A percentile compares a stretch with the other conserved stretches of the same genome.
These are phyloP conservation scores for Drosophila demipolita DNA, from an alignment of 2,888 invertebrate species.

Conservation along the genomic window DNA sequence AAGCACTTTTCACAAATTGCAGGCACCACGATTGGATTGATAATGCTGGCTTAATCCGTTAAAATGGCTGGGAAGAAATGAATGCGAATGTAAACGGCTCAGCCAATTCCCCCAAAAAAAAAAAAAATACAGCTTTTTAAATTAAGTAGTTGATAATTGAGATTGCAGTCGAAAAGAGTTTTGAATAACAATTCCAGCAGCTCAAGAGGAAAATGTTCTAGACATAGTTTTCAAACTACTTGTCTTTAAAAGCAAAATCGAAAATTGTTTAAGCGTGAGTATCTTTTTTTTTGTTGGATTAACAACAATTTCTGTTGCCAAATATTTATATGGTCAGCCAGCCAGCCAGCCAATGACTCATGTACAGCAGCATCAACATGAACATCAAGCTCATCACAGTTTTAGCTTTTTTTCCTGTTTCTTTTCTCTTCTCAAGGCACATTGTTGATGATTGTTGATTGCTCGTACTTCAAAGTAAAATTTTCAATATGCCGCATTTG, in stretches of 20 bases:
- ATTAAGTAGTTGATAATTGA: neutral
- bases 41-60: neutral
- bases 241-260: neutral
- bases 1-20: conserved; percentile 15
- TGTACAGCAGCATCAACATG: conserved; percentile 12
- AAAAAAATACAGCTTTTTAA: neutral
- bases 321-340: conserved; percentile 25
- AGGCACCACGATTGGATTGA: neutral
- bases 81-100: neutral
- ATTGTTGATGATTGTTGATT: conserved; percentile 44
- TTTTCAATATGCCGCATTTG: conserved; percentile 48
- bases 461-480: conserved; percentile 56
- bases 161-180: neutral
- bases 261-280: neutral
- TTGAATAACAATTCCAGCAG: neutral
- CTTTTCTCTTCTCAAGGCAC: conserved; percentile 7
- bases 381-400: conserved; percentile 45
- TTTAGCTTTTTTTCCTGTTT: conserved; percentile 15
- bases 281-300: neutral
- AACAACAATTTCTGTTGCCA: conserved; percentile 15
- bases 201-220: neutral
- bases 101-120: neutral
- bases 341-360: conserved; percentile 37
- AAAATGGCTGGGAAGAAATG: conserved; percentile 1
- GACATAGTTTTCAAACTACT: neutral